phyloP scores from a whole-genome alignment of 2,888 invertebrate species.

The Brenthis ino region DNA sequence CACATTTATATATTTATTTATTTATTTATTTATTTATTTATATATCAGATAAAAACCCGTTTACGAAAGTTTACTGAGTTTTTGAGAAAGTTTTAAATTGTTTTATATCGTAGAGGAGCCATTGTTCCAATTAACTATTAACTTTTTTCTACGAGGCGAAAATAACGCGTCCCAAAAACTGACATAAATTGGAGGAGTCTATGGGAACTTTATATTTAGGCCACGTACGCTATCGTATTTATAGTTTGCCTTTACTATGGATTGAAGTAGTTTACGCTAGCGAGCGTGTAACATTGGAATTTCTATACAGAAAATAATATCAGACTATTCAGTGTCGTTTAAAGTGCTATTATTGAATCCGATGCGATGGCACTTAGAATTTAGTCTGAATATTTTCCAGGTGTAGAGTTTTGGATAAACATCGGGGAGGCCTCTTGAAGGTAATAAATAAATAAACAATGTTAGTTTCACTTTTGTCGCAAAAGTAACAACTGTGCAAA shows the following conservation, averaged over 20 bases:
- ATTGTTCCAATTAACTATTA: slow-evolving; percentile 33
- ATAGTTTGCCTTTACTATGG: background rate
- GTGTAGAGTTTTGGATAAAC: too few relatives aligned
- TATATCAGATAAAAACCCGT: background rate
- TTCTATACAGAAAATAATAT: too few relatives aligned
- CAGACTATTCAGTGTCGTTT: too few relatives aligned
- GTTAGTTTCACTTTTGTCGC: too few relatives aligned
- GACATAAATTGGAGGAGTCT: slow-evolving; percentile 43
- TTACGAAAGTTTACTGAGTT: background rate
- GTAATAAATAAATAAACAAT: too few relatives aligned
- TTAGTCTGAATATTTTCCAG: too few relatives aligned
- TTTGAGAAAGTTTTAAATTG: slow-evolving; percentile 2
- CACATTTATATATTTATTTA: too few relatives aligned
- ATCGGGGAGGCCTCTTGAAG: too few relatives aligned
- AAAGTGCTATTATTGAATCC: too few relatives aligned
- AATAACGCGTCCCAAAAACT: slow-evolving; percentile 40
- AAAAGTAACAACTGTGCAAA: too few relatives aligned
- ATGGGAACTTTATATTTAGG: slow-evolving; percentile 52
- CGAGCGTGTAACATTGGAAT: background rate
- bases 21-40: too few relatives aligned
- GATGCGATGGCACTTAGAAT: too few relatives aligned
- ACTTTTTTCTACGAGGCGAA: slow-evolving; percentile 34
- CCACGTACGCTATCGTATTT: slow-evolving; percentile 38
- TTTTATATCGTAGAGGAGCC: background rate
- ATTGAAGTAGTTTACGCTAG: slow-evolving; percentile 1